A percentile compares a stretch with the other conserved stretches of the same genome.
These are phyloP conservation scores for Tautogolabrus adspersus DNA, from an alignment of 2,113 vertebrate species.

Conservation along the genomic window DNA sequence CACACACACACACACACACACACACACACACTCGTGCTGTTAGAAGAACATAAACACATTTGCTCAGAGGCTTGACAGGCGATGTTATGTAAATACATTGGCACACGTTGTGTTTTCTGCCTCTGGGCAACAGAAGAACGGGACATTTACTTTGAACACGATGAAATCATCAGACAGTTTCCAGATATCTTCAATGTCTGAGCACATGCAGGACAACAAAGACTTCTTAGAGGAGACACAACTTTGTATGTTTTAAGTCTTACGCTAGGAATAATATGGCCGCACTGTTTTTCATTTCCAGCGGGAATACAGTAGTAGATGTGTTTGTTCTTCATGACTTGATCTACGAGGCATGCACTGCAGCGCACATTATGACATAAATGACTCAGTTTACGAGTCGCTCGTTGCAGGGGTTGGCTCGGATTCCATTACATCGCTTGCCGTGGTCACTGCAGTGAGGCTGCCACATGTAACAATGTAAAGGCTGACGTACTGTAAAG, in stretches of 20 bases:
- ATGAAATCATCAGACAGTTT: not conserved
- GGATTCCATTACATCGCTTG: conserved; percentile 17
- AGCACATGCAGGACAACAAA: not conserved
- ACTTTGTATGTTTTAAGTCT: conserved; percentile 24
- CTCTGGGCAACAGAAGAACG: conserved; percentile 8
- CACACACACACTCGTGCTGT: not conserved
- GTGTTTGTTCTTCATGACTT: conserved; percentile 18
- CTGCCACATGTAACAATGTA: conserved; percentile 22
- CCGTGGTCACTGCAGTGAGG: conserved; percentile 8
- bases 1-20: not conserved
- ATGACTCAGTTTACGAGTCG: conserved; percentile 1
- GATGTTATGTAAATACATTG: conserved; percentile 49
- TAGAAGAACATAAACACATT: conserved; percentile 41
- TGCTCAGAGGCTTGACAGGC: conserved; percentile 24
- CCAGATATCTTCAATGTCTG: conserved; percentile 14
- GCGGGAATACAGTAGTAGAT: not conserved
- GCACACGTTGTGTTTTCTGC: conserved; percentile 9
- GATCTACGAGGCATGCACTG: conserved; percentile 10
- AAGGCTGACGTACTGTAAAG: conserved; percentile 2
- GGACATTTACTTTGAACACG: not conserved
- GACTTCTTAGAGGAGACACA: conserved; percentile 24
- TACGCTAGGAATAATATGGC: conserved; percentile 12
- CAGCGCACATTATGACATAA: not conserved
- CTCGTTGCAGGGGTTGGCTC: not conserved
- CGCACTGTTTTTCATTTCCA: conserved; percentile 23